Conservation (phyloP, 1,140 invertebrate genomes). For the Trichonephila inaurata region DNA sequence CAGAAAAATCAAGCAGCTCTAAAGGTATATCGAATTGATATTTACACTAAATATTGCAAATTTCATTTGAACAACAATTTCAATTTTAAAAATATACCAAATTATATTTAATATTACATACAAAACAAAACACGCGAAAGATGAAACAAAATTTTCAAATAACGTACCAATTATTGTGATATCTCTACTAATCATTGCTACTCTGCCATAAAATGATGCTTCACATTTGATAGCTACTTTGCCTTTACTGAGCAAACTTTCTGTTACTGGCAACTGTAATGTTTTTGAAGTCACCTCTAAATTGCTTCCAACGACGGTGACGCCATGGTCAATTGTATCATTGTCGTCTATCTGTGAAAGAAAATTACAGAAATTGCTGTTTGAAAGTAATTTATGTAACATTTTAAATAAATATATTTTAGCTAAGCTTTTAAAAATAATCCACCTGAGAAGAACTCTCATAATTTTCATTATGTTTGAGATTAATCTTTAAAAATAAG, state of each 20-base stretch:
- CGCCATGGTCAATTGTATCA: slow-evolving; percentile 45
- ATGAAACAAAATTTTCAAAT: not conserved
- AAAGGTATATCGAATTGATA: too few species aligned
- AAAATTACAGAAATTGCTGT: not conserved
- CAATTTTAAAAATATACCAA: not conserved
- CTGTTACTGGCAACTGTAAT: slow-evolving; percentile 57
- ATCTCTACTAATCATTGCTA: slow-evolving; percentile 72
- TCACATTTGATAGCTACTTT: slow-evolving; percentile 70
- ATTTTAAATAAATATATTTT: too few species aligned
- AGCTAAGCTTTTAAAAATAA: too few species aligned
- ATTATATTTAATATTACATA: not conserved
- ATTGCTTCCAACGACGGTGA: not conserved
- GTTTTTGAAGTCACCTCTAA: slow-evolving; percentile 65
- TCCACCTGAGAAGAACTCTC: too few species aligned
- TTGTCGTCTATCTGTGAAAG: slow-evolving; percentile 47
- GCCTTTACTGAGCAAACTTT: slow-evolving; percentile 57
- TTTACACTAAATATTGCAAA: not conserved
- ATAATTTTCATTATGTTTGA: too few species aligned
- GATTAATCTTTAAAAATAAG: too few species aligned
- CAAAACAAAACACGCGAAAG: not conserved
- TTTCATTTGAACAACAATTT: not conserved
- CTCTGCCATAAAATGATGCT: slow-evolving; percentile 61
- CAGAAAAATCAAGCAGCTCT: too few species aligned
- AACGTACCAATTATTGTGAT: slow-evolving; percentile 68
- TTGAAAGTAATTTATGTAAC: too few species aligned